Percentiles rank a stretch among this genome's conserved stretches.
Conservation (phyloP, 2,888 invertebrate genomes). For the Tetramorium bicarinatum region DNA sequence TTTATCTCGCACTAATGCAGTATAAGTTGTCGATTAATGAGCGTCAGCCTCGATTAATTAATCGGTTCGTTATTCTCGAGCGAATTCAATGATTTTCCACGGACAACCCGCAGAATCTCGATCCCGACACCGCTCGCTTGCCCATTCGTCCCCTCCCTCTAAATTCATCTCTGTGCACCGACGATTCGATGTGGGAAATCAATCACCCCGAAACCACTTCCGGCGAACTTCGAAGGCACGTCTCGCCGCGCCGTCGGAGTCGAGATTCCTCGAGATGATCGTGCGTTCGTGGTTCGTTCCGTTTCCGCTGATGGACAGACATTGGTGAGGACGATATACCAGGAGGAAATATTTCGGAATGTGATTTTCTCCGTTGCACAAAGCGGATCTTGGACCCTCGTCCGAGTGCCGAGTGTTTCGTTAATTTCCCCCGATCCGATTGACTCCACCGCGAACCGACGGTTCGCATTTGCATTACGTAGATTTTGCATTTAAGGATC, state of each 20-base stretch:
- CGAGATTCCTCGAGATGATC: slow-evolving; percentile 70
- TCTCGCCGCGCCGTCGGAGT: slow-evolving; percentile 63
- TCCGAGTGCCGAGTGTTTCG: slow-evolving; percentile 3
- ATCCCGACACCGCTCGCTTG: slow-evolving; percentile 57
- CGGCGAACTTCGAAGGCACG: slow-evolving; percentile 73
- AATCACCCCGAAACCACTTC: slow-evolving; percentile 79
- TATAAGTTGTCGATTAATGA: slow-evolving; percentile 65
- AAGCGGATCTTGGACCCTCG: slow-evolving; percentile 4
- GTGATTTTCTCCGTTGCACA: not conserved
- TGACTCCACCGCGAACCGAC: slow-evolving; percentile 26
- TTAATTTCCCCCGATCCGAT: slow-evolving; percentile 47
- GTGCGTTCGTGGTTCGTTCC: slow-evolving; percentile 57
- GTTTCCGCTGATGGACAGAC: slow-evolving; percentile 49
- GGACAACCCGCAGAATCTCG: slow-evolving; percentile 76
- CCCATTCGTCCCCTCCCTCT: not conserved
- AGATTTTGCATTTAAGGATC: slow-evolving; percentile 33
- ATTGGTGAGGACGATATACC: slow-evolving; percentile 23
- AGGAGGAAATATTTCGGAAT: slow-evolving; percentile 34
- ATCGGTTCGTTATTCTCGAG: slow-evolving; percentile 75
- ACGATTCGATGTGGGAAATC: slow-evolving; percentile 77
- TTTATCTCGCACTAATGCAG: not conserved
- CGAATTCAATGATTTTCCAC: slow-evolving; percentile 76
- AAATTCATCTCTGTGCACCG: slow-evolving; percentile 39
- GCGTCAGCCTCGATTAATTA: slow-evolving; percentile 75
- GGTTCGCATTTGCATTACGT: slow-evolving; percentile 38